Evolutionary conservation across 2,888 invertebrate species (phyloP).

Genomic region (Drosophila affinis): DNA sequence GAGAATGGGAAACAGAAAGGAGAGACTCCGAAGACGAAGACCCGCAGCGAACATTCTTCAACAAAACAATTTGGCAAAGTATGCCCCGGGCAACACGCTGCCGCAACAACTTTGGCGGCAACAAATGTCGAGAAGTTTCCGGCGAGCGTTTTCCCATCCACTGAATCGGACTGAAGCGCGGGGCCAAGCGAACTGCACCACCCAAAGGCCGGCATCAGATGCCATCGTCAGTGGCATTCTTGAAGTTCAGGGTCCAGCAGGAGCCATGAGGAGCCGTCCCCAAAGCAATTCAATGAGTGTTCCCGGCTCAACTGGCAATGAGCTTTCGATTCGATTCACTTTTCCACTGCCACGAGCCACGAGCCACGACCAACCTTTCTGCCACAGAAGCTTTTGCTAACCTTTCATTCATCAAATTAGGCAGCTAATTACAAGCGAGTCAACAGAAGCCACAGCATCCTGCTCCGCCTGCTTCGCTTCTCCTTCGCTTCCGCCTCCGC

Average conservation of each 20-base stretch:
- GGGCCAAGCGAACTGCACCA: background rate
- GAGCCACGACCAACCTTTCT: background rate
- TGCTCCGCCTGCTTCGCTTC: background rate
- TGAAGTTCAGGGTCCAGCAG: no score
- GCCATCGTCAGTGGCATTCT: background rate
- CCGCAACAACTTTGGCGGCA: slow-evolving; percentile 25
- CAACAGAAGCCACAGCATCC: slow-evolving; percentile 10
- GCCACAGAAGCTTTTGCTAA: background rate
- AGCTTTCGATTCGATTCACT: background rate
- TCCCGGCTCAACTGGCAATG: background rate
- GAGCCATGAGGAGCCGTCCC: background rate
- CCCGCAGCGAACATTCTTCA: slow-evolving; percentile 29
- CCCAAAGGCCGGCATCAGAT: background rate
- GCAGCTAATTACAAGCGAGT: slow-evolving; percentile 26
- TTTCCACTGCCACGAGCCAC: background rate
- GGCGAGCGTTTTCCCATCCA: background rate
- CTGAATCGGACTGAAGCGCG: no score
- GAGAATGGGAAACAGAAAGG: background rate
- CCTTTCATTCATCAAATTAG: slow-evolving; percentile 31
- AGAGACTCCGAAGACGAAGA: background rate
- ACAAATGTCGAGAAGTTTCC: slow-evolving; percentile 15
- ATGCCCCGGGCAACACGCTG: slow-evolving; percentile 22
- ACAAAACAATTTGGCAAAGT: slow-evolving; percentile 60
- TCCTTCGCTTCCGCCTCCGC: background rate
- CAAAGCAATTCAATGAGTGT: background rate